Conservation (phyloP, 2,113 vertebrate species). For the Puffinus mauretanicus region DNA sequence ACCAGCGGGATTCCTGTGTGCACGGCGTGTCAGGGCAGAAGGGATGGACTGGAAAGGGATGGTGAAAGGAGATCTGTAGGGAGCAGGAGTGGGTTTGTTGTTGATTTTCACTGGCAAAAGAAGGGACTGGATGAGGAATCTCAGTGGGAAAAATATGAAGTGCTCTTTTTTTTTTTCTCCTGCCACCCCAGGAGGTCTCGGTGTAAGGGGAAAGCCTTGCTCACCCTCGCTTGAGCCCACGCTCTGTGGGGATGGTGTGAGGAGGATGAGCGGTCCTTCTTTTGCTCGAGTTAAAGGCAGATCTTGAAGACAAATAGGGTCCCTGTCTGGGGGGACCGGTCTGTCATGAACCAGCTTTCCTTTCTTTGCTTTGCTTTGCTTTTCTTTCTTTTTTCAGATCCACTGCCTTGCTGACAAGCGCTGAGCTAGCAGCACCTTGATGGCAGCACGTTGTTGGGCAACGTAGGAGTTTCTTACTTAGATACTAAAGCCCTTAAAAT, state of each 20-base stretch:
- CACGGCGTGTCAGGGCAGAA: fast-evolving
- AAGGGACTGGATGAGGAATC: background rate
- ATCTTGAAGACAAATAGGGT: background rate
- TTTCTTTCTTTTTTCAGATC: background rate
- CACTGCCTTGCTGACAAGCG: background rate
- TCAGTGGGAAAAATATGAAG: background rate
- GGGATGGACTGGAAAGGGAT: background rate
- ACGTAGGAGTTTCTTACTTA: background rate
- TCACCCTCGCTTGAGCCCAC: background rate
- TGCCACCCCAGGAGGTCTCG: background rate
- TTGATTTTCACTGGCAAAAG: background rate
- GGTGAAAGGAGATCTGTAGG: background rate
- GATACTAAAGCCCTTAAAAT: background rate
- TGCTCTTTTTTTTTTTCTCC: background rate
- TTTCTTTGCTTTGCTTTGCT: background rate
- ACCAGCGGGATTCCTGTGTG: background rate
- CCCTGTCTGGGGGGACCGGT: background rate
- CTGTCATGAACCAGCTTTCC: background rate
- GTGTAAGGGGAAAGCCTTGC: background rate
- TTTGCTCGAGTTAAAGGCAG: background rate
- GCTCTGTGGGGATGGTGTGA: background rate
- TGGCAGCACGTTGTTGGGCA: too few species aligned
- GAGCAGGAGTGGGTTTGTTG: background rate
- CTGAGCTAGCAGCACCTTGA: background rate
- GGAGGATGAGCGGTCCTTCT: background rate